Evolutionary conservation across 2,888 invertebrate genomes (phyloP), one percentile per base, ranked within the genome.

Genomic region (Luperina nickerlii): DNA sequence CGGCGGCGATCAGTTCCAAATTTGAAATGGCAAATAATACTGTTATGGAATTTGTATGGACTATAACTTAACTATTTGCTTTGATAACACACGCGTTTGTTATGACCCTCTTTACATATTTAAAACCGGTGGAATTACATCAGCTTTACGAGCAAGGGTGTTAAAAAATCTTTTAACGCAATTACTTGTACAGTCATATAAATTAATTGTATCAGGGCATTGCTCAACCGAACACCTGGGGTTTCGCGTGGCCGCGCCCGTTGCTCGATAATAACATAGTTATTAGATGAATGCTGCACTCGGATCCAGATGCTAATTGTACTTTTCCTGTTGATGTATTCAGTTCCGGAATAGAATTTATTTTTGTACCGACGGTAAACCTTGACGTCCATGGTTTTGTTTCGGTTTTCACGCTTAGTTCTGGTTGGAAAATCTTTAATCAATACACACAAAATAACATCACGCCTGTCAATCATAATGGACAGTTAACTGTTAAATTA

Each of bases 261-360:
- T 71, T 74, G 67, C 65, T 73, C 51, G 27, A 67, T 72, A 74
- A 45, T 79, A 76, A 72, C 77, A 78, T 63, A 80, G 77, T 81
- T 84, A 87, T 87, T 87, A 87, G 65, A 71, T 81, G 81, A 83
- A 87, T 84, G 83, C 78, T 86, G 78, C 83, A 84, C 80, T 87
- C 57, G 4, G 4, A n/a, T 60, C 57, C 72, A 79, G 75, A 81
- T 78, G 80, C 79, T 93, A 92, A 93, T 92, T 92, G 89, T 85
- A 87, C 81, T 90, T 89, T 91, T 91, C 92, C 91, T 90, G 91
- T 89, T 78, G 81, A 73, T 69, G 48, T 42, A 77, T 79, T 79
- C 54, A 73, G 72, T 77, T 86, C 86, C 86, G 73, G 77, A 63
- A 71, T 69, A 42, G 45, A 73, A 79, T 75, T 83, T 83, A 86